Evolutionary conservation across 2,113 vertebrate species (phyloP), one percentile per base, ranked within the genome.

Genomic region (Hipposideros armiger): DNA sequence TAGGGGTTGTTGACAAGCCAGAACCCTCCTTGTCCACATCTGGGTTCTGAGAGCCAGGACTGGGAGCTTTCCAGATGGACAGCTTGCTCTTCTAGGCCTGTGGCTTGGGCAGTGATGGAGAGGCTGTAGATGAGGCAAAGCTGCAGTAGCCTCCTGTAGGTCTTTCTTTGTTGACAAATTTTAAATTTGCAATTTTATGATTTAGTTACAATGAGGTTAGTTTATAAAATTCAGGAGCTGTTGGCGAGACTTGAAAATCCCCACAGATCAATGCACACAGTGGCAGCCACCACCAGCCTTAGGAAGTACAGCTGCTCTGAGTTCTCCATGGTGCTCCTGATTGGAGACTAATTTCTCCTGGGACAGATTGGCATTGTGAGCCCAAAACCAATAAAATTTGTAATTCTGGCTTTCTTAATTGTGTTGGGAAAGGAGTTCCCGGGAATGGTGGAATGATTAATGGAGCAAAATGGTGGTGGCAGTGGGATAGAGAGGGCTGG

Each of bases 161-260:
- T 91, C 83, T 95, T 94, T 97, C 95, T 96, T 98, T 97, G 94
- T 97, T 98, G 96, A 98, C 94, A 17, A 62, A 89, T 96, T 96
- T 96, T 97, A 90, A 96, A 95, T 97, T 87, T 97, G 95, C 94
- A 97, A 95, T 98, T 98, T 98, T 97, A 97, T 98, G 94, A 87
- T 97, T 98, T 98, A 93, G 87, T 98, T 98, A 90, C 97, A 98
- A 94, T 94, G 95, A 97, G 94, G 95, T 97, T 83, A 95, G 88
- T 95, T 97, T 97, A 96, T 97, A 96, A 97, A 97, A 97, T 98
- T 97, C 87, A 96, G 89, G 94, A 97, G 95, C 89, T 97, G 90
- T 95, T 96, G 92, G 95, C 92, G 82, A 94, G 28, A 91, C 76
- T 70, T 73, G 73, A 95, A 92, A 95, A 58, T 77, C 11, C 0